Base-by-base conservation (phyloP, 2,113 vertebrate genomes). In the Erythrocercus mccallii region DNA sequence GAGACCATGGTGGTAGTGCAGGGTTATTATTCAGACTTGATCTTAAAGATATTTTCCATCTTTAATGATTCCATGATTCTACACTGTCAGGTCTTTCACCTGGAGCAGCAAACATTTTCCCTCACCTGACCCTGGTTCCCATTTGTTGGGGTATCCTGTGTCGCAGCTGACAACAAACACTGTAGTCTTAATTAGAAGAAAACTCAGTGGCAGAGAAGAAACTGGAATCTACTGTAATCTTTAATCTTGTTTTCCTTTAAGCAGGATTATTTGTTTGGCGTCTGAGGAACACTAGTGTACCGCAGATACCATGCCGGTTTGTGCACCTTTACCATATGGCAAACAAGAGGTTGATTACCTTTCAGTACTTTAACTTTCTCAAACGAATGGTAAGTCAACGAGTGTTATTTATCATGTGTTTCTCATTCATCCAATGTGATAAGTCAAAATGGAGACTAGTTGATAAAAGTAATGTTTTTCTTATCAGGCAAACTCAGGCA, bases 351-450 rank as follows among this genome's bases (percentile, higher is more conserved):
- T 95, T 98, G 97, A 94, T 98, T 61, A 98, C 98, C 2, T 99
- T 99, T 96, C 99, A 99, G 82, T 98, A 98, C 89, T 97, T 99
- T 15, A 98, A 81, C 92, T 99, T 99, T 84, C 97, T 99, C 42
- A 99, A 97, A 93, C 98, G 98, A 53, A 98, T 98, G 99, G 99
- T 99, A 97, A 76, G 96, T 86, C 79, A 40, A 21, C 65, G n/a
- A 56, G 10, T 28, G 9, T 42, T 42, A 4, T 33, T 85, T 74
- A n/a, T 40, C 24, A 20, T 0, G 0, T 12, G 15, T 44, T 89
- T 68, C 40, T 74, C 1, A 4, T 83, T 78, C 40, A 21, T 27
- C 10, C 38, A 11, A 3, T 28, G 12, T 47, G 47, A 42, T 58
- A 44, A 60, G 24, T 78, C 50, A 33, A 33, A 70, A 18, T 30